Base-by-base conservation (phyloP, 2,888 invertebrate genomes). In the Coleophora flavipennella region DNA sequence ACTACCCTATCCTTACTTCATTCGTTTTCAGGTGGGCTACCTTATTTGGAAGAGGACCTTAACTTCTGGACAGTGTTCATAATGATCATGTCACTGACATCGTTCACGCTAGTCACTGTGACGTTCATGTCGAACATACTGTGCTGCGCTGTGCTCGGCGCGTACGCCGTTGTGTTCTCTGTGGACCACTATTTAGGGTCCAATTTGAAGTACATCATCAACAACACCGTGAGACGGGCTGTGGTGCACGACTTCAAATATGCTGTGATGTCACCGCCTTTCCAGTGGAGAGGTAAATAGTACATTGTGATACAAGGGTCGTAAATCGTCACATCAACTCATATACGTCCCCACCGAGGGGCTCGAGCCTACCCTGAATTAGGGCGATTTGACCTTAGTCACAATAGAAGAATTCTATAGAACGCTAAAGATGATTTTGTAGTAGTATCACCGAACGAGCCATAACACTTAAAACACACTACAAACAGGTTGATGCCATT, bases 21-120 rank as follows among this genome's bases (percentile, higher is more conserved):
- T 39, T 41, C 33, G 31, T 49, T 87, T 85, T 51, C 67, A 89
- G 88, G 69, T 46, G 75, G 79, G 35, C 39, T 67, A 2, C 7
- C 45, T 1, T 59, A 87, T 31, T 72, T 20, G 20, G 20, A 20
- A 20, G 20, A 20, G 6, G 81, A 89, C 48, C 51, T 86, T 3
- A 88, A 88, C 52, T 93, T 89, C 67, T 92, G 92, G 90, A 54
- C 84, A 1, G 55, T 88, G 8, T 91, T 91, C 59, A 42, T 79
- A 0, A 61, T 84, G 32, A 72, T 88, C 12, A 75, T 86, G 46
- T 42, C 89, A 0, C 38, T 87, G 8, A 62, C 86, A 1, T 72
- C 87, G 0, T 49, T 89, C 3, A 35, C 86, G 3, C 60, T 89
- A 1, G 65, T 87, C 0, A 67, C 84, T 0, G 71, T 86, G 36